Evolutionary conservation across 2,888 invertebrate genomes (phyloP).

Genomic region (Tenthredo mesomela): DNA sequence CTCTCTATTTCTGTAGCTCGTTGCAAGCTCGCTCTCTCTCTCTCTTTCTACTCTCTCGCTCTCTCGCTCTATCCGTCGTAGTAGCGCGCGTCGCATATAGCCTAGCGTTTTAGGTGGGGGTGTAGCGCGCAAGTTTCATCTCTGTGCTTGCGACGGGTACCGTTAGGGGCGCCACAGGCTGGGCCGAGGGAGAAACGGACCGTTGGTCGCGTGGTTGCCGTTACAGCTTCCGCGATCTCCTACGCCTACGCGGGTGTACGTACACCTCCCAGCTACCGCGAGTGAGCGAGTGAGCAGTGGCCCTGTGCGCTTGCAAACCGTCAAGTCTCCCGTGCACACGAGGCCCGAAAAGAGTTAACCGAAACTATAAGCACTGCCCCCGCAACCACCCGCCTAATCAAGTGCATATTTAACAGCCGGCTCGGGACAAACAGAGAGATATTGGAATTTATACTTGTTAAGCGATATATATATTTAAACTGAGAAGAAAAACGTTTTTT

Average conservation of each 20-base stretch:
- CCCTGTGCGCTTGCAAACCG: constrained; percentile 41
- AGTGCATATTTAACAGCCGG: constrained; percentile 32
- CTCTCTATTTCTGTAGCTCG: not conserved
- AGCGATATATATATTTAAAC: not conserved
- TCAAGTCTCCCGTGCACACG: constrained; percentile 38
- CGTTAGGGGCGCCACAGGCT: constrained; percentile 71
- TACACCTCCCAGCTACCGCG: constrained; percentile 5
- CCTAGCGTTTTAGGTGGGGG: not conserved
- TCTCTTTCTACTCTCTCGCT: not conserved
- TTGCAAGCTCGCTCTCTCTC: constrained; percentile 4
- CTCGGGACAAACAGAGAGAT: not conserved
- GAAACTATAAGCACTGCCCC: constrained; percentile 17
- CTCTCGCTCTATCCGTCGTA: not conserved
- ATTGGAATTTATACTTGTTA: not conserved
- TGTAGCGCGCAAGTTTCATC: not conserved
- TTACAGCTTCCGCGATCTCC: constrained; percentile 75
- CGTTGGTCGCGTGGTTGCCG: constrained; percentile 67
- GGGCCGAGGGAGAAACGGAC: constrained; percentile 72
- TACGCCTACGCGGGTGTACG: constrained; percentile 22
- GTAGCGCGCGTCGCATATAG: not conserved
- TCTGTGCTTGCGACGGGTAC: not conserved
- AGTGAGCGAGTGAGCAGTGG: constrained; percentile 32
- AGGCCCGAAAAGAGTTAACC: constrained; percentile 3
- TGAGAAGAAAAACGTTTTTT: no score
- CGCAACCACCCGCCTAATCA: constrained; percentile 42